Evolutionary conservation across 2,113 vertebrate species (phyloP).

Genomic region (Myocastor coypus): DNA sequence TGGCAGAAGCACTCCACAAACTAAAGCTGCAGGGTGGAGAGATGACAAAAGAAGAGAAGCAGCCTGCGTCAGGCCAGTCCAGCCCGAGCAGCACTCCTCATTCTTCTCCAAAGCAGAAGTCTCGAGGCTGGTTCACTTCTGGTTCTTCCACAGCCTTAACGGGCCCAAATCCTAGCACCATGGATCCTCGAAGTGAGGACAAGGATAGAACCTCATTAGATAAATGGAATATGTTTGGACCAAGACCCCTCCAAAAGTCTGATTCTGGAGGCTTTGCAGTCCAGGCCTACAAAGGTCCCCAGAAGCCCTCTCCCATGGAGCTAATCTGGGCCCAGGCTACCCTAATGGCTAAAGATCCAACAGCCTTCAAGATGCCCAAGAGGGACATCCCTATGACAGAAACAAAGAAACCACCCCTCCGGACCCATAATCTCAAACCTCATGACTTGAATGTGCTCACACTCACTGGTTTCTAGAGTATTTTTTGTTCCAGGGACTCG

Average conservation of each 20-base stretch:
- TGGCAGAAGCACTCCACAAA: too few relatives aligned
- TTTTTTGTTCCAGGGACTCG: not conserved
- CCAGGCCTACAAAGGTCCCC: too few relatives aligned
- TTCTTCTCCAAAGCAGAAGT: constrained; percentile 92
- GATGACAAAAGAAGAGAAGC: too few relatives aligned
- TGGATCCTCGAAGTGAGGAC: constrained; percentile 80
- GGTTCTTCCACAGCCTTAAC: constrained; percentile 87
- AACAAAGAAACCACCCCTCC: too few relatives aligned
- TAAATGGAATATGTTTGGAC: too few relatives aligned
- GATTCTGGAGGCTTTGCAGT: too few relatives aligned
- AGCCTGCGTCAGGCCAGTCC: too few relatives aligned
- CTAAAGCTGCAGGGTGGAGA: too few relatives aligned
- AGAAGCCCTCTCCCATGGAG: too few relatives aligned
- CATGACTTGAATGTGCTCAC: constrained; percentile 94
- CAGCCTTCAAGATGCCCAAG: constrained; percentile 90
- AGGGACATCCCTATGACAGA: constrained; percentile 90
- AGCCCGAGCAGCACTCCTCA: too few relatives aligned
- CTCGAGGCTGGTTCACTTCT: constrained; percentile 93
- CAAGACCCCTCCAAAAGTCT: too few relatives aligned
- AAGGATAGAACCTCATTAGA: too few relatives aligned
- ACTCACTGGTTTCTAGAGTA: constrained; percentile 92
- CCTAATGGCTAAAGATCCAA: constrained; percentile 89
- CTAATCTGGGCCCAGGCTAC: constrained; percentile 91
- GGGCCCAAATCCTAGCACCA: constrained; percentile 84
- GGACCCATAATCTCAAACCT: constrained; percentile 92